These are phyloP conservation scores for Sphyrna mokarran DNA, from an alignment of 2,113 vertebrate species.

Conservation along the genomic window DNA sequence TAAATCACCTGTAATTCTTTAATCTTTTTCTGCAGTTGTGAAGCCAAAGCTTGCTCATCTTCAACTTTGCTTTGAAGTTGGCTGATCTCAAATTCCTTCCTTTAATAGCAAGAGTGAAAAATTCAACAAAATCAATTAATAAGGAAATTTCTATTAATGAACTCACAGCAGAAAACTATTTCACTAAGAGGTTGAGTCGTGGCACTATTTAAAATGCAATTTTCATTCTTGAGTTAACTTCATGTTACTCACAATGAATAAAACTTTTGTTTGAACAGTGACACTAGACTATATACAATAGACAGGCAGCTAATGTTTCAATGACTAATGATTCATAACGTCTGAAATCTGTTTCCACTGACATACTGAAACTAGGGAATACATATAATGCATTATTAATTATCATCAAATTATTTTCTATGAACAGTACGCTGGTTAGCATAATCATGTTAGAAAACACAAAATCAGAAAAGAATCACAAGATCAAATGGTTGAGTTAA, in stretches of 20 bases:
- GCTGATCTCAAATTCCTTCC: constrained; percentile 70
- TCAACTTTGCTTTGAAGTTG: constrained; percentile 64
- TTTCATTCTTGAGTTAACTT: background rate
- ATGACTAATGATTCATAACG: too few species aligned
- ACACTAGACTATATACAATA: background rate
- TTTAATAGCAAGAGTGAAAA: constrained; percentile 42
- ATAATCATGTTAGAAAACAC: background rate
- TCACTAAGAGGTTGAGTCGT: background rate
- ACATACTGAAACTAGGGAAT: too few species aligned
- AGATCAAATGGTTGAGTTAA: background rate
- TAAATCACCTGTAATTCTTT: constrained; percentile 64
- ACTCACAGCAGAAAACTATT: background rate
- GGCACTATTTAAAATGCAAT: background rate
- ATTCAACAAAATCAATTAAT: background rate
- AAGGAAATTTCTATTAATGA: background rate
- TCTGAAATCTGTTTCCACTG: too few species aligned
- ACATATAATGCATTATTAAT: too few species aligned
- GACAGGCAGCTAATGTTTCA: too few species aligned
- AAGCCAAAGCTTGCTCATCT: constrained; percentile 59
- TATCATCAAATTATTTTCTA: background rate
- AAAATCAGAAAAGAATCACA: background rate
- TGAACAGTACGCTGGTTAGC: background rate
- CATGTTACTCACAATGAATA: background rate
- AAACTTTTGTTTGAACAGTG: too few species aligned
- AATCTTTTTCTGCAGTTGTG: constrained; percentile 67